Evolutionary conservation across 2,888 invertebrate species (phyloP), one percentile per base, ranked within the genome.

Genomic region (Coremacera marginata): DNA sequence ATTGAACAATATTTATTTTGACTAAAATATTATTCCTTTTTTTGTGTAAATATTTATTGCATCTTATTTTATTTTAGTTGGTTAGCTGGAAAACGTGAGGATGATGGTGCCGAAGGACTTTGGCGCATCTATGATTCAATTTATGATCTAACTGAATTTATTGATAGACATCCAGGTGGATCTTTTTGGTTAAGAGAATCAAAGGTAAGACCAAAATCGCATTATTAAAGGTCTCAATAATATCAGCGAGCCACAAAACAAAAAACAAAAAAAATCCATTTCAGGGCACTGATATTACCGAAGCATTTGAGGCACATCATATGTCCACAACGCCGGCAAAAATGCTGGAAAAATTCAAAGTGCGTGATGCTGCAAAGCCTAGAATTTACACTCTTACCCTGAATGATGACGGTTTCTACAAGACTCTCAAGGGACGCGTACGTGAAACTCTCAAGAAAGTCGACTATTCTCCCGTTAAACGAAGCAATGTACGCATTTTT

Each of bases 121-220:
- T 96, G 96, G 96, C 91, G 96, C 81, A 91, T 96, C 25, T 91
- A 94, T 81, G 91, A 95, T 87, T 90, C 91, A 63, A 90, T 98
- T 27, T 98, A 98, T 88, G 96, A 98, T 89, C 91, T 99, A 31
- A 93, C 93, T 0, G 91, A 92, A 25, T 99, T 97, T 87, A 90
- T 95, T 5, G 88, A 92, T 4, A 91, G 90, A 65, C 98, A 98
- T 91, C 98, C 98, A 0, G 97, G 97, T 51, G 96, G 98, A 1
- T 84, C 90, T 0, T 93, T 94, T 85, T 96, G 95, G 95, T 84
- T 96, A 71, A 89, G 90, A 51, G 89, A 93, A 67, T 92, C 94
- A 1, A 92, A 93, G 91, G 95, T 92, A 89, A 27, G 8, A 25
- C 44, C 14, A 31, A 31, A 31, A 31, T 31, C 31, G 3, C 31